phyloP scores from a whole-genome alignment of 1,140 invertebrate species.

The Orius insidiosus region DNA sequence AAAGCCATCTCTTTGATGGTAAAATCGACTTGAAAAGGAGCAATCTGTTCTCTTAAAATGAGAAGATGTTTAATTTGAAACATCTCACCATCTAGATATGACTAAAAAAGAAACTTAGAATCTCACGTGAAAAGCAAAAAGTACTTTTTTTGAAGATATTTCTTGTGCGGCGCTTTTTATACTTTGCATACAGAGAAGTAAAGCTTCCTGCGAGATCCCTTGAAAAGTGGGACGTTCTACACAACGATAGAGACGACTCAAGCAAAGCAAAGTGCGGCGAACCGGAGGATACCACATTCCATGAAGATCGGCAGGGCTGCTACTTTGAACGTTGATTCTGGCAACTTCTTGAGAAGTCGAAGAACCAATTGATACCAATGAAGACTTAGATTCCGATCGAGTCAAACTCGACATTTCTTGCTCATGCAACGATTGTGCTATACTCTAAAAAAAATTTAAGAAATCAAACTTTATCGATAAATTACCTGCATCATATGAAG shows the following conservation, averaged over 20 bases:
- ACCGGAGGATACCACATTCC: constrained; percentile 99
- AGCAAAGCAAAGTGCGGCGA: constrained; percentile 77
- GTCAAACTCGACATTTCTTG: constrained; percentile 30
- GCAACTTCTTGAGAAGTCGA: constrained; percentile 44
- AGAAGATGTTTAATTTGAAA: constrained; percentile 97
- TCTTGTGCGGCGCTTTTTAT: constrained; percentile 56
- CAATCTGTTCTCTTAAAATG: constrained; percentile 92
- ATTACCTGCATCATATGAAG: constrained; percentile 83
- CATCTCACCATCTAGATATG: constrained; percentile 73
- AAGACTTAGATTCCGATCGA: constrained; percentile 45
- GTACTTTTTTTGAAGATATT: constrained; percentile 43
- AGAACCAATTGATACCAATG: constrained; percentile 44
- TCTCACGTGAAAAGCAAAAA: constrained; percentile 6
- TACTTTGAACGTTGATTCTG: constrained; percentile 28
- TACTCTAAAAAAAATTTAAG: constrained; percentile 36
- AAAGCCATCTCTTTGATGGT: constrained; percentile 78
- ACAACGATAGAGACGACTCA: constrained; percentile 89
- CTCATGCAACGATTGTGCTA: constrained; percentile 49
- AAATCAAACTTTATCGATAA: not conserved
- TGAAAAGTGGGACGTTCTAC: constrained; percentile 91
- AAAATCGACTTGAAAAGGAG: constrained; percentile 94
- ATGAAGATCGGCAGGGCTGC: constrained; percentile 76
- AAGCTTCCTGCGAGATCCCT: constrained; percentile 86
- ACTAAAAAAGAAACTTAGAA: constrained; percentile 27
- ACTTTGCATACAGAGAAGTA: constrained; percentile 80